These are phyloP conservation scores for Criorhina ranunculi DNA, from an alignment of 2,888 invertebrate species.

Conservation along the genomic window DNA sequence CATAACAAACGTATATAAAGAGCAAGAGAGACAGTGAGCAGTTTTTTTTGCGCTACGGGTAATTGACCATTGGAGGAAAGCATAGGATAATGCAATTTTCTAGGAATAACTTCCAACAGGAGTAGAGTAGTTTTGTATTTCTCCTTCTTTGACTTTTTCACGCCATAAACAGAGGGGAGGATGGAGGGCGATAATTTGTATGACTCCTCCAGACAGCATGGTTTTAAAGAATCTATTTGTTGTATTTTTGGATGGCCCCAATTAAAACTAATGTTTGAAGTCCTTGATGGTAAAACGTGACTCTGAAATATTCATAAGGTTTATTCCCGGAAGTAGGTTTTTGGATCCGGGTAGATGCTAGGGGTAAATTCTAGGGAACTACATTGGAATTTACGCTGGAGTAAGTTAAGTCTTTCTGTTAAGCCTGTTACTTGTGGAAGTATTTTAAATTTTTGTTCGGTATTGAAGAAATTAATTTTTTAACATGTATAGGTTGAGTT, in stretches of 20 bases:
- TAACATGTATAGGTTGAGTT: background rate
- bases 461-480: background rate
- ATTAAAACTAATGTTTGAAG: conserved; percentile 32
- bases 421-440: background rate
- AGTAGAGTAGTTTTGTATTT: background rate
- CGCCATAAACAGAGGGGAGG: background rate
- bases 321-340: conserved; percentile 5
- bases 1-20: background rate
- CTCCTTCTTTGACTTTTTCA: background rate
- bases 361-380: conserved; percentile 4
- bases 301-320: conserved; percentile 43
- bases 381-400: conserved; percentile 13
- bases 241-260: conserved; percentile 1
- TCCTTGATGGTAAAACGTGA: conserved; percentile 15
- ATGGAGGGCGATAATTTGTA: background rate
- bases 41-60: conserved; percentile 28
- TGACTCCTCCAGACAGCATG: background rate
- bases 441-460: background rate
- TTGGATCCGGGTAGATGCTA: conserved; percentile 1
- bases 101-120: conserved; percentile 2
- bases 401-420: background rate
- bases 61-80: conserved; percentile 52
- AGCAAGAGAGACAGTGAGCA: background rate
- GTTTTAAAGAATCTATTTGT: conserved; percentile 6
- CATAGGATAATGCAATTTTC: conserved; percentile 41